Evolutionary conservation across 2,888 invertebrate species (phyloP).

Genomic region (Drosophila monieri): DNA sequence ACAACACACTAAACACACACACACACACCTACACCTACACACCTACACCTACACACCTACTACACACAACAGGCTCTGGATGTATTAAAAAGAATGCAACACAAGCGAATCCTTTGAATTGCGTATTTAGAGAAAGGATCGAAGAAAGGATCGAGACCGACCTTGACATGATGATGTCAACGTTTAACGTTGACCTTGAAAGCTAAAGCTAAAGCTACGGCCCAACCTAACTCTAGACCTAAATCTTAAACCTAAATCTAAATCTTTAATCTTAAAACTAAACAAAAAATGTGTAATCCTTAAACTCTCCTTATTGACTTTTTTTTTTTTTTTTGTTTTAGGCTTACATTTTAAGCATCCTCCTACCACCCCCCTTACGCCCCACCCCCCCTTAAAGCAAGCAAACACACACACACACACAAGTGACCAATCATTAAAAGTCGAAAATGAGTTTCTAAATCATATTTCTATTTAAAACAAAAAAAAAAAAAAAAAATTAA

Average conservation of each 20-base stretch:
- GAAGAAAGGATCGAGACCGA: background rate
- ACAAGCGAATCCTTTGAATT: background rate
- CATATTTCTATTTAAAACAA: no score
- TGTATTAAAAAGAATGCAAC: slow-evolving; percentile 1
- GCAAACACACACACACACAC: background rate
- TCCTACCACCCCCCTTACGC: no score
- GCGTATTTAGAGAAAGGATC: background rate
- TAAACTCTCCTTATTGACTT: background rate
- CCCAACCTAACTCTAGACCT: no score
- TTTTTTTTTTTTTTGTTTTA: background rate
- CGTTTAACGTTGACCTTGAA: background rate
- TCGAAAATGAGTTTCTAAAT: background rate
- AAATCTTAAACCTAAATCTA: no score
- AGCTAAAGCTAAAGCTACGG: no score
- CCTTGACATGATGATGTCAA: background rate
- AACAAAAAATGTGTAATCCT: background rate
- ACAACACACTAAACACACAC: slow-evolving; percentile 1
- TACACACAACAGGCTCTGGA: background rate
- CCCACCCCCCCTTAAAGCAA: background rate
- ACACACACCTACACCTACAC: slow-evolving; percentile 1
- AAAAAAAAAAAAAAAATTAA: background rate
- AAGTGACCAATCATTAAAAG: slow-evolving; percentile 1
- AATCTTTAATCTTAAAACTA: no score
- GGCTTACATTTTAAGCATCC: background rate
- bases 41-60: no score